Conservation (phyloP, 2,888 invertebrate species). For the Arrhopalites spinosus region DNA sequence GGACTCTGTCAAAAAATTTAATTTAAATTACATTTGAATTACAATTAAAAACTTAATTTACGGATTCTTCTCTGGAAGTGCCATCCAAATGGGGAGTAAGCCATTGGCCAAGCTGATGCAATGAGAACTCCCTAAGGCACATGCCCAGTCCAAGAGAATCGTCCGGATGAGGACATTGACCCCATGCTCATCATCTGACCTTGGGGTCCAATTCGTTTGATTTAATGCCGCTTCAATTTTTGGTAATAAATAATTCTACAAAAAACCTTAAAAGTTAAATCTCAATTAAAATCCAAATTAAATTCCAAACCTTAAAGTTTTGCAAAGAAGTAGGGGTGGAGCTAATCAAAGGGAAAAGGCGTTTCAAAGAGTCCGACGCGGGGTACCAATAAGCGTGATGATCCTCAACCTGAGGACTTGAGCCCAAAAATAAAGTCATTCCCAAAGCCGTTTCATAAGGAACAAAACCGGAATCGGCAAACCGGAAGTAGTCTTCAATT, state of each 20-base stretch:
- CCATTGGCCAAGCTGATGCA: constrained; percentile 37
- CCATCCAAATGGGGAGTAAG: constrained; percentile 30
- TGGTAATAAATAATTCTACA: constrained; percentile 12
- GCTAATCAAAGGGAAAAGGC: not conserved
- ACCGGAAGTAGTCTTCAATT: constrained; percentile 50
- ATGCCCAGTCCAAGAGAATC: constrained; percentile 41
- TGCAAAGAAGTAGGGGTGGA: not conserved
- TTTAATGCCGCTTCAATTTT: constrained; percentile 27
- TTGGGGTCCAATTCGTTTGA: not conserved
- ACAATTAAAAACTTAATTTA: not conserved
- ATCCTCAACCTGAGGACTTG: constrained; percentile 1
- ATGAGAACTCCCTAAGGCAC: constrained; percentile 23
- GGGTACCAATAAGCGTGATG: constrained; percentile 19
- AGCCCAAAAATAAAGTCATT: constrained; percentile 22
- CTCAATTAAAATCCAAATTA: not conserved
- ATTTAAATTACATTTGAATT: not conserved
- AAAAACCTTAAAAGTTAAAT: not conserved
- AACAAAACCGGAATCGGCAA: constrained; percentile 42
- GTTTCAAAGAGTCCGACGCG: not conserved
- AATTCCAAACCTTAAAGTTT: not conserved
- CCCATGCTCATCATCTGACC: constrained; percentile 29
- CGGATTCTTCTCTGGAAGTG: not conserved
- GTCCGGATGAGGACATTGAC: constrained; percentile 30
- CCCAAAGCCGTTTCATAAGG: constrained; percentile 2
- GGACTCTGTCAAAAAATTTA: too few relatives aligned